Percentiles rank a stretch among this genome's conserved stretches.
phyloP scores from a whole-genome alignment of 2,113 vertebrate species.

The Alligator mississippiensis region DNA sequence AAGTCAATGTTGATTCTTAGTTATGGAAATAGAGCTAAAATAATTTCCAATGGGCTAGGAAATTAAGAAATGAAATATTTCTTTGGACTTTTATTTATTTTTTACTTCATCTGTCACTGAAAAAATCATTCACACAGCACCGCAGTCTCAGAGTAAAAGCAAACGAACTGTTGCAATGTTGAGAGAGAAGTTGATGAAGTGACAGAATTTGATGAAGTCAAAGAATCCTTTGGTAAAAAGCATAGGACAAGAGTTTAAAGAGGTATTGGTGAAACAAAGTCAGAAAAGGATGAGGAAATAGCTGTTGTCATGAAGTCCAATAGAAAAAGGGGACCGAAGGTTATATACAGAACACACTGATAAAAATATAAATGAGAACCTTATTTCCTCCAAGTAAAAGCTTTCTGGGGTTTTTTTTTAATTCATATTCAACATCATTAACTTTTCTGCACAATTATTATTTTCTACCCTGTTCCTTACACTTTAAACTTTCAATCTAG shows the following conservation, averaged over 20 bases:
- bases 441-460: rapidly evolving
- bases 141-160: neutral
- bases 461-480: neutral
- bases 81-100: neutral
- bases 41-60: neutral
- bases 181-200: neutral
- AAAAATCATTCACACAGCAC: neutral
- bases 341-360: neutral
- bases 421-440: neutral
- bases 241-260: rapidly evolving
- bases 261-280: neutral
- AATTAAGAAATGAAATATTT: neutral
- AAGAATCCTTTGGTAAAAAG: neutral
- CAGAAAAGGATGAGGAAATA: neutral
- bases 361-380: rapidly evolving
- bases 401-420: neutral
- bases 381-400: neutral
- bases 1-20: neutral
- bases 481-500: neutral
- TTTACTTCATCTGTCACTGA: neutral
- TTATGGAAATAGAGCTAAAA: neutral
- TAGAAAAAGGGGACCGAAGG: neutral
- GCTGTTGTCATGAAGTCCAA: neutral
- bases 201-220: neutral
- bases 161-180: neutral